A percentile compares a stretch with the other conserved stretches of the same genome.
Evolutionary conservation across 2,797 vertebrate species (phyloP).

Genomic region (Acestrorhynchus altus): DNA sequence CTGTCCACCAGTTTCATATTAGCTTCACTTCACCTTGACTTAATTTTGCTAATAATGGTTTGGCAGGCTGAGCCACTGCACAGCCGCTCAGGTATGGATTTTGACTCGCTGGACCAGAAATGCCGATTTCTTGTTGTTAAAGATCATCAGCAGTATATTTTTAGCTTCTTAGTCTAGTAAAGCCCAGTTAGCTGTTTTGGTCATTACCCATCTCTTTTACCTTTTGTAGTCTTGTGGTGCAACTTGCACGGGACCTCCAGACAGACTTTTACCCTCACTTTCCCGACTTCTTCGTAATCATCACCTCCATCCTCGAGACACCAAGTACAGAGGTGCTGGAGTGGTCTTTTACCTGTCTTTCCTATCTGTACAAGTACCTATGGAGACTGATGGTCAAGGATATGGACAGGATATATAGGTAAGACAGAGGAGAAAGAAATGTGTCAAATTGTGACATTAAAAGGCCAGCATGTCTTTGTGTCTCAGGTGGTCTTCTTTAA

Average conservation of each 20-base stretch:
- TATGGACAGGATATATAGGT: slow-evolving; percentile 93
- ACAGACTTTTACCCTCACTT: slow-evolving; percentile 97
- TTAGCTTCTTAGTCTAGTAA: no score
- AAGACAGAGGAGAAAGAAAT: slow-evolving; percentile 34
- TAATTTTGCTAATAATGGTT: no score
- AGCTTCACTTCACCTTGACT: no score
- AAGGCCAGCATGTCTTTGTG: not conserved
- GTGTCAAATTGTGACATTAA: not conserved
- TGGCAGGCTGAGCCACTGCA: no score
- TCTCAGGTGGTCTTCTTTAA: not conserved
- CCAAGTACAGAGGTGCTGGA: slow-evolving; percentile 93
- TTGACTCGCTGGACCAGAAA: no score
- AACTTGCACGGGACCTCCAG: slow-evolving; percentile 95
- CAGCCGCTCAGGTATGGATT: no score
- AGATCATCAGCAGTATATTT: no score
- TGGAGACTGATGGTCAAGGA: slow-evolving; percentile 98
- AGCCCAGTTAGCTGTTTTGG: no score
- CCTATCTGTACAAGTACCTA: slow-evolving; percentile 97
- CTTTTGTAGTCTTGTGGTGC: slow-evolving; percentile 87
- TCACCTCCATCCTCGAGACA: slow-evolving; percentile 89
- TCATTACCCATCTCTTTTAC: not conserved
- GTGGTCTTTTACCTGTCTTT: slow-evolving; percentile 93
- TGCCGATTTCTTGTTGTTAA: no score
- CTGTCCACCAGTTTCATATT: no score
- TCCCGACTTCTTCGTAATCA: slow-evolving; percentile 87